Evolutionary conservation across 2,888 invertebrate species (phyloP).

Genomic region (Nysson spinosus): DNA sequence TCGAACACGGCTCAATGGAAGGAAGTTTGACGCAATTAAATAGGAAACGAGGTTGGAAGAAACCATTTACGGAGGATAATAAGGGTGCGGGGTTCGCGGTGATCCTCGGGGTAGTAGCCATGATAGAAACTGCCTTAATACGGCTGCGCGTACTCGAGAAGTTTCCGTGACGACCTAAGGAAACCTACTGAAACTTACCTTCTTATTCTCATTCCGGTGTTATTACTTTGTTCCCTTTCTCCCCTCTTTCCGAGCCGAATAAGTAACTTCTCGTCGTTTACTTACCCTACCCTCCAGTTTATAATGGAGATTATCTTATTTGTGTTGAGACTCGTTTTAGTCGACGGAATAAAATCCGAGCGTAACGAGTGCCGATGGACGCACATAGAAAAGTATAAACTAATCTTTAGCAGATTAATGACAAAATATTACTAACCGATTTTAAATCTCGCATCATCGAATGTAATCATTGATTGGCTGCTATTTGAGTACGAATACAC

Average conservation of each 20-base stretch:
- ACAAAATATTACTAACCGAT: no score
- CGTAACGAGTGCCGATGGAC: no score
- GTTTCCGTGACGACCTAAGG: constrained; percentile 40
- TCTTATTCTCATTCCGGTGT: constrained; percentile 68
- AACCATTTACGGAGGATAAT: constrained; percentile 54
- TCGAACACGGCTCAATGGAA: constrained; percentile 2
- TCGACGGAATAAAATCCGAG: constrained; percentile 37
- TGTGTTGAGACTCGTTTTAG: constrained; percentile 67
- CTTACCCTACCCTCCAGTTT: constrained; percentile 72
- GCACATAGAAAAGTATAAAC: no score
- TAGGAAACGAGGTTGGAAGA: constrained; percentile 40
- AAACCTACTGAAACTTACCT: constrained; percentile 61
- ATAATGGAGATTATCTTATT: constrained; percentile 77
- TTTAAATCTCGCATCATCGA: no score
- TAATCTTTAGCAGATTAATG: no score
- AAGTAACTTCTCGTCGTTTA: constrained; percentile 75
- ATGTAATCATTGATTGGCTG: no score
- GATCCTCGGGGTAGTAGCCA: neutral
- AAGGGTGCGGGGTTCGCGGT: constrained; percentile 16
- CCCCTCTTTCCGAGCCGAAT: constrained; percentile 63
- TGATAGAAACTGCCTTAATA: constrained; percentile 30
- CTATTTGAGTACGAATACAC: no score
- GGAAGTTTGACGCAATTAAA: constrained; percentile 31
- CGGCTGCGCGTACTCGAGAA: constrained; percentile 50
- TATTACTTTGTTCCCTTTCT: constrained; percentile 71